Percentiles rank a stretch among this genome's conserved stretches.
These are phyloP conservation scores for Rhinogobius similis DNA, from an alignment of 2,113 vertebrate species.

Conservation along the genomic window DNA sequence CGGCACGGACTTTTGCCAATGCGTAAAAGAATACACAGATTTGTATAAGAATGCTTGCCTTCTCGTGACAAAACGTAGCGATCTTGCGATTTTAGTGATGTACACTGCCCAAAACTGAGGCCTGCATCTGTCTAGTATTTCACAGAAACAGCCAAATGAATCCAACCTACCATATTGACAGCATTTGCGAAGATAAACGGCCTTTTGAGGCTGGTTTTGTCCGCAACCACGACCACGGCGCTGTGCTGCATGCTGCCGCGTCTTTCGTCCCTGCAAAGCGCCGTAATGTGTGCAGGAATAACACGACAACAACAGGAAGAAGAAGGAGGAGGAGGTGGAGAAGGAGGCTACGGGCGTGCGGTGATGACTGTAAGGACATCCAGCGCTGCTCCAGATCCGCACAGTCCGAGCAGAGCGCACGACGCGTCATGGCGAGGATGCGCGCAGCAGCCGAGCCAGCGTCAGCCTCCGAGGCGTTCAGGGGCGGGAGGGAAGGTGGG, in stretches of 20 bases:
- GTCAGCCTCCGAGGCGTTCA: constrained; percentile 44
- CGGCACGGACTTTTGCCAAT: neutral
- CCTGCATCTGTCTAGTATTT: constrained; percentile 13
- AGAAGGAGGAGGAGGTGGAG: neutral
- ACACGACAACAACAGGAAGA: neutral
- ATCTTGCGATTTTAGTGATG: neutral
- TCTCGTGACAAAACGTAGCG: too few species aligned
- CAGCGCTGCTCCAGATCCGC: constrained; percentile 16
- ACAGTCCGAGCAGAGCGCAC: constrained; percentile 27
- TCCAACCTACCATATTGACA: constrained; percentile 68
- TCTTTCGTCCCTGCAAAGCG: constrained; percentile 11
- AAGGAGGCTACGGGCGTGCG: neutral
- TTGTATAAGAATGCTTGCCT: too few species aligned
- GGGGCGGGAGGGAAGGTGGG: constrained; percentile 18
- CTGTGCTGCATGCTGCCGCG: constrained; percentile 66
- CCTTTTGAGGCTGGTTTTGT: constrained; percentile 71
- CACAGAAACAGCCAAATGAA: neutral
- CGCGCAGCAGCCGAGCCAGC: constrained; percentile 7
- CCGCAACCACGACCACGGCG: constrained; percentile 71
- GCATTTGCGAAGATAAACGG: constrained; percentile 70
- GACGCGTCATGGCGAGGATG: constrained; percentile 51
- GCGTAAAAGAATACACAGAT: too few species aligned
- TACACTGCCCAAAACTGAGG: neutral
- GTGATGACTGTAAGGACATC: constrained; percentile 36
- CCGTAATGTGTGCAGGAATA: constrained; percentile 23